These are phyloP conservation scores for Sebastes trivittatus DNA, from an alignment of 2,797 vertebrate species.

Conservation along the genomic window DNA sequence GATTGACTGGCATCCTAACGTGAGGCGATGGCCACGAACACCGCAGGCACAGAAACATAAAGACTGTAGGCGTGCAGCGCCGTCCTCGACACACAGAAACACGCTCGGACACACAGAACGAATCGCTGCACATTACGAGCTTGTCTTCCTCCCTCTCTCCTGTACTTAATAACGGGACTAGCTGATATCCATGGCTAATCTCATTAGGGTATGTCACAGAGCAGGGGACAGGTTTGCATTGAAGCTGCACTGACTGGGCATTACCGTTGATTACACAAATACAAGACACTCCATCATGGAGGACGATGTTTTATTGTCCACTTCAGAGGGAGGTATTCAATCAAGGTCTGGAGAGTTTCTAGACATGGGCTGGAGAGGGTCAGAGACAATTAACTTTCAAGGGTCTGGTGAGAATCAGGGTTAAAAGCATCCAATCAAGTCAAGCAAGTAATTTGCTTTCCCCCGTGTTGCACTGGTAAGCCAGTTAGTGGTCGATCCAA, in stretches of 20 bases:
- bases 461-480: constrained; percentile 41
- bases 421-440: constrained; percentile 71
- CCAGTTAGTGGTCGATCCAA: constrained; percentile 70
- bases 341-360: constrained; percentile 48
- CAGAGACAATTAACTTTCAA: constrained; percentile 67
- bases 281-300: constrained; percentile 35
- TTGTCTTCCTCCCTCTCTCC: constrained; percentile 45
- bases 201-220: constrained; percentile 63
- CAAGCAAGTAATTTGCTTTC: constrained; percentile 52
- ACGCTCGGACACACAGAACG: constrained; percentile 62
- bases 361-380: constrained; percentile 44
- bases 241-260: constrained; percentile 41
- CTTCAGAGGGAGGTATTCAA: constrained; percentile 54
- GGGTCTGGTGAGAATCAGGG: constrained; percentile 52
- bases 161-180: constrained; percentile 49
- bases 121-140: constrained; percentile 68
- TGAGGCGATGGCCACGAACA: constrained; percentile 69
- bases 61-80: constrained; percentile 56
- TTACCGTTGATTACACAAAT: constrained; percentile 60
- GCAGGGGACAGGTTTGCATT: constrained; percentile 49
- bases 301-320: constrained; percentile 48
- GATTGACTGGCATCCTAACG: constrained; percentile 82
- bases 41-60: constrained; percentile 56
- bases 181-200: constrained; percentile 71
- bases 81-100: constrained; percentile 54